These are phyloP conservation scores for Tenebrosternarchus preto DNA, from an alignment of 2,113 vertebrate genomes.

Conservation along the genomic window DNA sequence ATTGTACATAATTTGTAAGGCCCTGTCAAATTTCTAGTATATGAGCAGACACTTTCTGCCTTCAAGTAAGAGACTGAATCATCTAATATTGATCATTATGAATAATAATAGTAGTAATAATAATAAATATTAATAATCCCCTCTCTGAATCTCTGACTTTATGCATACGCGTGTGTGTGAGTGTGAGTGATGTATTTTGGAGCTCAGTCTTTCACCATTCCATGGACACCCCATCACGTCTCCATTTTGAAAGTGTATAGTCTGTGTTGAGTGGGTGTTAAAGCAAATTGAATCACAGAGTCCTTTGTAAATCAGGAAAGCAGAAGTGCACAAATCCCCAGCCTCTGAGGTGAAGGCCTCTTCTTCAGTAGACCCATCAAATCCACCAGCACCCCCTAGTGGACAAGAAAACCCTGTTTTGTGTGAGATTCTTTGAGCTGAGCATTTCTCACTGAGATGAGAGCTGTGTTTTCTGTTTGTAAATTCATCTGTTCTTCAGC, in stretches of 20 bases:
- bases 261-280: background rate
- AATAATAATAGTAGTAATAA: too few relatives aligned
- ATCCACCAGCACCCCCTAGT: constrained; percentile 33
- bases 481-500: background rate
- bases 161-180: too few relatives aligned
- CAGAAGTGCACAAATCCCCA: background rate
- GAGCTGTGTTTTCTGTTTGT: constrained; percentile 22
- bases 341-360: background rate
- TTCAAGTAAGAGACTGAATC: too few relatives aligned
- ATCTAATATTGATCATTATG: too few relatives aligned
- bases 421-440: background rate
- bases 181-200: too few relatives aligned
- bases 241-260: background rate
- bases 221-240: background rate
- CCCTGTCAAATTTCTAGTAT: too few relatives aligned
- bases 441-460: background rate
- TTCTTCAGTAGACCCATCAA: background rate
- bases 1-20: too few relatives aligned
- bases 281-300: background rate
- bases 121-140: too few relatives aligned
- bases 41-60: too few relatives aligned
- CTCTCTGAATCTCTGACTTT: too few relatives aligned
- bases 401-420: background rate
- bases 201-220: background rate
- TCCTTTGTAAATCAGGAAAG: background rate